phyloP scores from a whole-genome alignment of 2,113 vertebrate species.

The Gracilinanus agilis region DNA sequence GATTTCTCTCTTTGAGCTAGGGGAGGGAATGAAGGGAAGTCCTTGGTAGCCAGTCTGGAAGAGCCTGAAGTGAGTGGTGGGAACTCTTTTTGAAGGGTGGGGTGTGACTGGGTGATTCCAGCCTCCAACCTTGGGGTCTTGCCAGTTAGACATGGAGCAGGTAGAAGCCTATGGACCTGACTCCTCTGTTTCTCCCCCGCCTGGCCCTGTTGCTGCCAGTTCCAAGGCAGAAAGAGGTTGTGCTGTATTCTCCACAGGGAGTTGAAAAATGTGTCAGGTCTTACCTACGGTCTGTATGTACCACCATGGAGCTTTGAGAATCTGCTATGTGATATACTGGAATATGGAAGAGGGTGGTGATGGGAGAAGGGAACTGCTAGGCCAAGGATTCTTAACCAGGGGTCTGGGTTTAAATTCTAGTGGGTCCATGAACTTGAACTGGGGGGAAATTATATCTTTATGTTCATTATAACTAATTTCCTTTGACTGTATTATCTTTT shows the following conservation, averaged over 20 bases:
- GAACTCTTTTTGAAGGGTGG: not conserved
- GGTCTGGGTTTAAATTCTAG: not conserved
- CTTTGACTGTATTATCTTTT: not conserved
- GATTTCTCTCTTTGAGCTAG: not conserved
- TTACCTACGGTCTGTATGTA: not conserved
- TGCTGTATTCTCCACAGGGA: not conserved
- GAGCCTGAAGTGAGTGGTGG: not conserved
- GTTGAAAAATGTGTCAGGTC: not conserved
- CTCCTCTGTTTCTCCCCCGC: too few species aligned
- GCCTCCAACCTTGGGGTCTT: not conserved
- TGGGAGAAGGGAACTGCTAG: not conserved
- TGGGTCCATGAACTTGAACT: not conserved
- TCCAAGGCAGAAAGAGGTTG: not conserved
- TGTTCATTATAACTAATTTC: not conserved
- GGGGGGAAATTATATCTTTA: not conserved
- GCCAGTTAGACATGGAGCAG: not conserved
- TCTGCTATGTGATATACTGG: not conserved
- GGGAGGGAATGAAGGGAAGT: not conserved
- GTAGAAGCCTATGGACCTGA: not conserved
- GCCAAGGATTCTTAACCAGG: not conserved
- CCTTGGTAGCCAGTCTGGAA: not conserved
- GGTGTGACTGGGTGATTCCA: not conserved
- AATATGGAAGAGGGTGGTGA: not conserved
- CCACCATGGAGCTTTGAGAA: not conserved
- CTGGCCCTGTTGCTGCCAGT: not conserved